Evolutionary conservation across 2,888 invertebrate genomes (phyloP), one percentile per base, ranked within the genome.

Genomic region (Saturnia japonica): DNA sequence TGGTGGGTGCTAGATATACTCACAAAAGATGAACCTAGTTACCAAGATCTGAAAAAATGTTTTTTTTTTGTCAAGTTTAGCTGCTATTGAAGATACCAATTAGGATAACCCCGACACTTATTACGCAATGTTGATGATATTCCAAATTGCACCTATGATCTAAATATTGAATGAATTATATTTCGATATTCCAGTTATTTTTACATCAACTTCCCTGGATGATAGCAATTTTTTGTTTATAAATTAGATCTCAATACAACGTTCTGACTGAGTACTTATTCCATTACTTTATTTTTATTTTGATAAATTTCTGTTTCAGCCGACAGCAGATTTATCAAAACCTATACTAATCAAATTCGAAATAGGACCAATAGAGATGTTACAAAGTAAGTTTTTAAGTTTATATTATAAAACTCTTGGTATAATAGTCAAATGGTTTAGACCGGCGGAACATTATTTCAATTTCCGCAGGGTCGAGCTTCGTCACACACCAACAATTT

Each of bases 311-410:
- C 72, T 3, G 71, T 90, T 89, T 67, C 87, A 93, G 93, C 84
- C 85, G 1, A 85, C 85, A 45, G 88, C 90, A 1, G 91, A 93
- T 74, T 81, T 93, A 34, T 88, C 91, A 4, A 89, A 85, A 67
- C 93, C 93, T 40, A 91, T 93, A 71, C 75, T 82, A 25, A 78
- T 93, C 66, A 82, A 80, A 51, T 87, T 91, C 72, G 80, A 85
- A 67, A 74, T 92, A 57, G 78, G 85, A 69, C 83, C 84, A 8
- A 76, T 79, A 9, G 84, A 85, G 67, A 25, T 78, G 4, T 78
- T 84, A 73, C 78, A 81, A 79, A 86, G 91, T 91, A 81, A 79
- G 76, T 70, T 62, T 51, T 66, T 14, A 34, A 28, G 14, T 60
- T 40, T 22, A 51, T 51, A n/a, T 11, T 9, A 51, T 51, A 22